Conservation (phyloP, 2,888 invertebrate genomes). For the Molanna angustata region DNA sequence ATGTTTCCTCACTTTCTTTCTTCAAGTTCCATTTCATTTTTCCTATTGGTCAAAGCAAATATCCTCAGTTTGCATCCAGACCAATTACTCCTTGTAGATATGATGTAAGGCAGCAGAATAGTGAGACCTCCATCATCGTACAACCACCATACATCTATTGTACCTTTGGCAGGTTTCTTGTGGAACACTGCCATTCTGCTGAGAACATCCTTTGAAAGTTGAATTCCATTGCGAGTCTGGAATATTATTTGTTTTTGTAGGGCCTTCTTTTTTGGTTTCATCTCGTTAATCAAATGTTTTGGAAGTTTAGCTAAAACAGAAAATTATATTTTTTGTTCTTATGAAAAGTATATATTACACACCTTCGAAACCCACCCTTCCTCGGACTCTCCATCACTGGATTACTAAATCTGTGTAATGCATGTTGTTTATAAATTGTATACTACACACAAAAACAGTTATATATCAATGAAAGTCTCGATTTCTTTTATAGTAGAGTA, state of each 20-base stretch:
- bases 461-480: too few species aligned
- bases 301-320: slow-evolving; percentile 13
- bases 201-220: slow-evolving; percentile 63
- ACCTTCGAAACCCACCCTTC: too few species aligned
- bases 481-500: too few species aligned
- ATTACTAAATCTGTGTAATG: too few species aligned
- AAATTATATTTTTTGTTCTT: too few species aligned
- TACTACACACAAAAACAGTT: too few species aligned
- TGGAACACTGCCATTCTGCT: slow-evolving; percentile 73
- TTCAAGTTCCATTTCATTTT: slow-evolving; percentile 73
- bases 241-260: slow-evolving; percentile 51
- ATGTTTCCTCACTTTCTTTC: slow-evolving; percentile 72
- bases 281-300: slow-evolving; percentile 25
- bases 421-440: too few species aligned
- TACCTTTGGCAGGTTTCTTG: slow-evolving; percentile 74
- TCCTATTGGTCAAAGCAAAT: slow-evolving; percentile 79
- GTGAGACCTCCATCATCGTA: slow-evolving; percentile 91
- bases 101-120: slow-evolving; percentile 80
- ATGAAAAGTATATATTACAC: too few species aligned
- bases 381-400: too few species aligned
- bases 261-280: slow-evolving; percentile 41
- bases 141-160: slow-evolving; percentile 94
- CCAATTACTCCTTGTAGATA: slow-evolving; percentile 77
- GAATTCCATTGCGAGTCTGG: slow-evolving; percentile 57
- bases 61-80: slow-evolving; percentile 73